Evolutionary conservation across 2,888 invertebrate genomes (phyloP), one percentile per base, ranked within the genome.

Genomic region (Nomada fabriciana): DNA sequence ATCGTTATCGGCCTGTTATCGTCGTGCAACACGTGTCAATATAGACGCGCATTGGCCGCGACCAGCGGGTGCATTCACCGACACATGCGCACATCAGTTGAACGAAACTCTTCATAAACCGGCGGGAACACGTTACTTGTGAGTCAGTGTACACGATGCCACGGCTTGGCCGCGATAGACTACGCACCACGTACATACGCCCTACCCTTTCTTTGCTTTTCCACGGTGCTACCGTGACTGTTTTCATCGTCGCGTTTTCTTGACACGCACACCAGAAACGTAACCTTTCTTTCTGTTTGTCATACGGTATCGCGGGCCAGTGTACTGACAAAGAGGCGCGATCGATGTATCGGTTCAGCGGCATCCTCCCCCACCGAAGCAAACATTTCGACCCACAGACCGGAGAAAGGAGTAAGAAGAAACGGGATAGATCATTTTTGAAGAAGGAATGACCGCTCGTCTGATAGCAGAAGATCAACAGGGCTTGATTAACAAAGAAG

Each of bases 71-170:
- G 83, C 85, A 85, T 81, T 85, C 83, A 83, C 84, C 68, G 84
- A 84, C 85, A 83, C 86, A 86, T 84, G 83, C 85, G 85, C 86
- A 84, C 76, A 81, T 55, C 57, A 61, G 72, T 23, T 59, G 73
- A 61, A 77, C 74, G 55, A 67, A 64, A 55, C 80, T 74, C 82
- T 82, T 87, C 88, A 86, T 87, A 88, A 88, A 82, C 83, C 78
- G 86, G 86, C 84, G 82, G 79, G 84, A 86, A 86, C 75, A 84
- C 82, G 86, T 83, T 87, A 63, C 79, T 60, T 81, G 80, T 84
- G 87, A 89, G 71, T 89, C 87, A 89, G 83, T 88, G 50, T 77
- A 83, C 73, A 83, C 76, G 86, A 85, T 82, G 78, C 85, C 80
- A 86, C 80, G 60, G 74, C 60, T 83, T 73, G 77, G 86, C 79